A percentile compares a stretch with the other conserved stretches of the same genome.
phyloP scores from a whole-genome alignment of 2,888 invertebrate species.

The Cataglyphis rosenhaueri region DNA sequence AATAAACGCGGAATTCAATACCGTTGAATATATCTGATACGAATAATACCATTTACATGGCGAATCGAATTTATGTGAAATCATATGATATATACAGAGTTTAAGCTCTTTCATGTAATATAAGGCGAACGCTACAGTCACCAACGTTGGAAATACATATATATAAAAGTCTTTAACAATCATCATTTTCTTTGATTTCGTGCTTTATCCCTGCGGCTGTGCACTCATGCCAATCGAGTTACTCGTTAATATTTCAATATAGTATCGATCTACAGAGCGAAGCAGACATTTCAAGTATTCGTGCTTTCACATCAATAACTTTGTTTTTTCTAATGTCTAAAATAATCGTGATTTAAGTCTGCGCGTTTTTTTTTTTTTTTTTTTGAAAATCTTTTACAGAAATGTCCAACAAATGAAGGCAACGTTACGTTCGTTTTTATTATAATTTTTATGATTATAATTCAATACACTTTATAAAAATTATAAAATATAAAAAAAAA shows the following conservation, averaged over 20 bases:
- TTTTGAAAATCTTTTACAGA: not conserved
- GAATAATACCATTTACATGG: not conserved
- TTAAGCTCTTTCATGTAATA: not conserved
- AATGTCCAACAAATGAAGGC: not conserved
- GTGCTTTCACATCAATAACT: conserved; percentile 5
- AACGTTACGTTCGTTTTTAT: not conserved
- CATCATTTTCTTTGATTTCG: conserved; percentile 21
- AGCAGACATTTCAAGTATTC: not conserved
- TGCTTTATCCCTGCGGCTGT: conserved; percentile 28
- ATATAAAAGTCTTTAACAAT: not conserved
- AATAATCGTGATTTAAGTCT: conserved; percentile 1
- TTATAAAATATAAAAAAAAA: not conserved
- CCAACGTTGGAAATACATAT: not conserved
- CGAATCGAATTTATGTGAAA: conserved; percentile 12
- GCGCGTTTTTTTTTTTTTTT: not conserved
- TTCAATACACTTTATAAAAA: not conserved
- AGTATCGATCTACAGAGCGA: conserved; percentile 36
- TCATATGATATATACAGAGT: not conserved
- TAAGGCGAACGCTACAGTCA: not conserved
- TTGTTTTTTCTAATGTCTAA: not conserved
- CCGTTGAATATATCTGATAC: not conserved
- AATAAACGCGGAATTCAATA: conserved; percentile 18
- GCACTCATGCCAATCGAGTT: conserved; percentile 31
- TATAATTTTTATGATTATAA: not conserved
- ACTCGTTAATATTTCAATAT: conserved; percentile 47